Evolutionary conservation across 2,888 invertebrate species (phyloP), one percentile per base, ranked within the genome.

Genomic region (Lasioglossum figueresi): DNA sequence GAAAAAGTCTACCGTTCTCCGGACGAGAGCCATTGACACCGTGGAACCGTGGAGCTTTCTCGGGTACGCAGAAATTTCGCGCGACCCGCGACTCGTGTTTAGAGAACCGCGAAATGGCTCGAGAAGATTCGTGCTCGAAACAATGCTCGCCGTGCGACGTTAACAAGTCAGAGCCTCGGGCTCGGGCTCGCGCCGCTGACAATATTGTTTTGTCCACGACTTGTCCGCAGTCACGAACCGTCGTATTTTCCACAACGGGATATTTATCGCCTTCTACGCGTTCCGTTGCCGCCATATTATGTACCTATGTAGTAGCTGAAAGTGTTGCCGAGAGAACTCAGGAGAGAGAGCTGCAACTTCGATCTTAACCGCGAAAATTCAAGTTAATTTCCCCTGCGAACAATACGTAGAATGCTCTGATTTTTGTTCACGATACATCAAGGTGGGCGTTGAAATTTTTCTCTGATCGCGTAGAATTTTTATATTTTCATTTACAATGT

Each of bases 161-260:
- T 89, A 91, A 91, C 86, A 90, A 89, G 89, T 83, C 86, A 85
- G 78, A 80, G 83, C 77, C 73, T 76, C 83, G 81, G 83, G 80
- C 84, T 86, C 81, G 79, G 34, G 88, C 75, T 81, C 81, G 80
- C 81, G 79, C 76, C 72, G 84, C 85, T 92, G 93, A 93, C 92
- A 92, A 94, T 92, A 93, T 94, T 93, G 94, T 94, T 94, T 94
- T 93, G 92, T 93, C 92, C 93, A 88, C 89, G 52, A 45, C 79
- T 89, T 88, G 85, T 63, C 91, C 87, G 80, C 88, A 91, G 92
- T 92, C 92, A 92, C 92, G 92, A 92, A 92, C 92, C 86, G 78
- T 19, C 83, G 76, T 88, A 82, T 85, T 86, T 90, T 81, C 88
- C 73, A 80, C 81, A 56, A 52, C 82, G 48, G 80, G 76, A 75